Evolutionary conservation across 92 coral and sea anemone genomes (phyloP).

Genomic region (Siderastrea siderea): DNA sequence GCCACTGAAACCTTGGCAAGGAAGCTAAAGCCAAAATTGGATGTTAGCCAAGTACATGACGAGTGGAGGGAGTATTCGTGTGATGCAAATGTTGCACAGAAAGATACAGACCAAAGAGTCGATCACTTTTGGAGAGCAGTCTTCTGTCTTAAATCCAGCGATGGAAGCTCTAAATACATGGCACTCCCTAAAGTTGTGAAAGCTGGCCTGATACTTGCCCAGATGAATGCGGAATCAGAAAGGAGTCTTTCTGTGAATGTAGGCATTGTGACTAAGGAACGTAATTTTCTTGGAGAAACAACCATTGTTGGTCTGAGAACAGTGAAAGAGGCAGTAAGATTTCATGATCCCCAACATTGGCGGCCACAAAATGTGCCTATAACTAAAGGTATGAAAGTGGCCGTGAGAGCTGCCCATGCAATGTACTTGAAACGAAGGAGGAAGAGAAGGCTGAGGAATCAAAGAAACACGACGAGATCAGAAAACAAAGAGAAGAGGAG

Average conservation of each 20-base stretch:
- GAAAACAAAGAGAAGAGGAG: conserved; percentile 50
- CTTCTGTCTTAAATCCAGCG: conserved; percentile 42
- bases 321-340: conserved; percentile 66
- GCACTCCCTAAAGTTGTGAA: conserved; percentile 44
- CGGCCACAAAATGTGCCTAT: conserved; percentile 54
- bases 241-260: conserved; percentile 67
- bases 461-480: conserved; percentile 30
- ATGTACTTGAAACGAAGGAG: conserved; percentile 22
- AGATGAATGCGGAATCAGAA: conserved; percentile 62
- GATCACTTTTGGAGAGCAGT: conserved; percentile 63
- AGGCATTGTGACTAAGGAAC: conserved; percentile 55
- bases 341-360: conserved; percentile 55
- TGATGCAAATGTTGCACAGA: conserved; percentile 52
- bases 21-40: conserved; percentile 49
- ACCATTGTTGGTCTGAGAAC: conserved; percentile 63
- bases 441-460: conserved; percentile 53
- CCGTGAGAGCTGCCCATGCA: conserved; percentile 48
- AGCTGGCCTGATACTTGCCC: conserved; percentile 46
- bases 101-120: conserved; percentile 43
- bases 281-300: conserved; percentile 59
- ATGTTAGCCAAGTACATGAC: conserved; percentile 40
- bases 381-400: conserved; percentile 28
- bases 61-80: conserved; percentile 55
- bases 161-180: conserved; percentile 31
- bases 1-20: conserved; percentile 44